phyloP scores from a whole-genome alignment of 2,113 vertebrate species.

The Cynoglossus semilaevis region DNA sequence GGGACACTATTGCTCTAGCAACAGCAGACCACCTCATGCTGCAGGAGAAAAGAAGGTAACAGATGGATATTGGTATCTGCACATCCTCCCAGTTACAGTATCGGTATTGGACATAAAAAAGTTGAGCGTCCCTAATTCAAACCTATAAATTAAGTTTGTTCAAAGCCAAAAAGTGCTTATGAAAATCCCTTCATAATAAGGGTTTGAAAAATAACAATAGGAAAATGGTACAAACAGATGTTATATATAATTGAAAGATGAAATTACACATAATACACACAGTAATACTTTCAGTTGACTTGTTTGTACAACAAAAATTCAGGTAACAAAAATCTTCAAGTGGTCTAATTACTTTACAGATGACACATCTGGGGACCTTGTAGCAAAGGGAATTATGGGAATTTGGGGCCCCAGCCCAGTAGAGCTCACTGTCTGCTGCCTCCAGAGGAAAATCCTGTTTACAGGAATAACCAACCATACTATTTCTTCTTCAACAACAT shows the following conservation, averaged over 20 bases:
- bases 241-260: too few relatives aligned
- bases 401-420: conserved; percentile 24
- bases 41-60: too few relatives aligned
- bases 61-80: too few relatives aligned
- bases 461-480: conserved; percentile 60
- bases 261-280: neutral
- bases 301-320: conserved; percentile 6
- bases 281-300: neutral
- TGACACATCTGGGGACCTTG: conserved; percentile 47
- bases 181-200: too few relatives aligned
- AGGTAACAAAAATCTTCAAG: conserved; percentile 36
- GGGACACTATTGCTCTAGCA: neutral
- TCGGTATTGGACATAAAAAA: too few relatives aligned
- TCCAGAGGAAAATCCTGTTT: conserved; percentile 61
- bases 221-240: too few relatives aligned
- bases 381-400: conserved; percentile 50
- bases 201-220: too few relatives aligned
- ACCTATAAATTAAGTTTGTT: too few relatives aligned
- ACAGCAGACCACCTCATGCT: too few relatives aligned
- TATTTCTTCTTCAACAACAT: conserved; percentile 58
- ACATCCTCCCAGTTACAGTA: too few relatives aligned
- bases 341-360: conserved; percentile 54
- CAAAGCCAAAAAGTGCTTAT: too few relatives aligned
- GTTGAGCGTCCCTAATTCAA: too few relatives aligned
- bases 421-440: conserved; percentile 38